phyloP scores from a whole-genome alignment of 37 sponge, comb jelly and placozoan species.

The Halichondria panicea region DNA sequence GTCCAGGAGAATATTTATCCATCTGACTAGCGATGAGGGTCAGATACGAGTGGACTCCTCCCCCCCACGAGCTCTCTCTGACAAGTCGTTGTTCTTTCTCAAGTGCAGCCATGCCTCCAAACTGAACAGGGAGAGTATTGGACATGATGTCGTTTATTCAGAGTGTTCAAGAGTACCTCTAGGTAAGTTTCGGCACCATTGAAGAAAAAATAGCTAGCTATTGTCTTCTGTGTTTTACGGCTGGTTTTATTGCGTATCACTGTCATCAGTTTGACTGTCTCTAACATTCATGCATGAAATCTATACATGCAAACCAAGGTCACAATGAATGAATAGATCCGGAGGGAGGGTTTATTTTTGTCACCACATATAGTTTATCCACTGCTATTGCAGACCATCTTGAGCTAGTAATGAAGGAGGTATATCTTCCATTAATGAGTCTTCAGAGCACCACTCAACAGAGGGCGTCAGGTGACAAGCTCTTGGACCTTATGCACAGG shows the following conservation, averaged over 20 bases:
- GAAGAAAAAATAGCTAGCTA: too few species aligned
- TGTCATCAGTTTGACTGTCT: too few species aligned
- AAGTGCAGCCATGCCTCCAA: conserved; percentile 84
- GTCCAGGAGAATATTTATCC: conserved; percentile 57
- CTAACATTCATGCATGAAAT: too few species aligned
- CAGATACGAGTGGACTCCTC: conserved; percentile 27
- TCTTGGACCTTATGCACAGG: conserved; percentile 81
- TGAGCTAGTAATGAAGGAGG: conserved; percentile 58
- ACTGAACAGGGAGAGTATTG: conserved; percentile 77
- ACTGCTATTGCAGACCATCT: conserved; percentile 43
- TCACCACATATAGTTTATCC: background rate
- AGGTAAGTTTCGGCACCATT: too few species aligned
- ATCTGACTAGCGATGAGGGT: conserved; percentile 22
- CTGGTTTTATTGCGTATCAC: too few species aligned
- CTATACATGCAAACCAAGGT: too few species aligned
- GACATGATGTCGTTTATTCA: conserved; percentile 67
- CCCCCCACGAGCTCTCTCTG: conserved; percentile 32
- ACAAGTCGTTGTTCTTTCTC: conserved; percentile 79
- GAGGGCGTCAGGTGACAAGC: conserved; percentile 40
- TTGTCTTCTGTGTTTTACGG: too few species aligned
- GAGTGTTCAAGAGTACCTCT: conserved; percentile 69
- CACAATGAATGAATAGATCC: too few species aligned
- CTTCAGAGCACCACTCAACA: background rate
- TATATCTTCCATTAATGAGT: conserved; percentile 71
- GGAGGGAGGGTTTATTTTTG: conserved; percentile 3